Conservation (phyloP, 2,113 vertebrate species). For the Notothenia coriiceps region DNA sequence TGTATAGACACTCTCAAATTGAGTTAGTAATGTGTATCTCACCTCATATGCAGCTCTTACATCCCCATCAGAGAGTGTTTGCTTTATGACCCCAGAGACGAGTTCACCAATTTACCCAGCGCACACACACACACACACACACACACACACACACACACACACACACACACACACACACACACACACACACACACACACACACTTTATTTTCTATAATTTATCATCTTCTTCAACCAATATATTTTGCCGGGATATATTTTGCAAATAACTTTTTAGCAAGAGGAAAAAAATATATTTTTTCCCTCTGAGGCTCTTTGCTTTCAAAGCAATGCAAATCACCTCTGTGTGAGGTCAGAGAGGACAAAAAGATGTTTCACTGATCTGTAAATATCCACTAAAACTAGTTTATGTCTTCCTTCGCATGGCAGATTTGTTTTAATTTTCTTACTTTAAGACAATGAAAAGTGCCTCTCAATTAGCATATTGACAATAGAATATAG, state of each 20-base stretch:
- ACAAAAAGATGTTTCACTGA: conserved; percentile 3
- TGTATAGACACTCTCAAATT: conserved; percentile 43
- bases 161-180: background rate
- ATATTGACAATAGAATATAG: background rate
- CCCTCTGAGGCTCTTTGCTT: background rate
- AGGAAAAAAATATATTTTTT: background rate
- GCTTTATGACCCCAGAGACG: conserved; percentile 35
- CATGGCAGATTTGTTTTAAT: background rate
- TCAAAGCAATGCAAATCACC: conserved; percentile 9
- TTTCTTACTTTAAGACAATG: background rate
- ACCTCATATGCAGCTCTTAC: conserved; percentile 62
- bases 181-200: background rate
- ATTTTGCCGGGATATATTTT: background rate
- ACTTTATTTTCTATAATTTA: background rate
- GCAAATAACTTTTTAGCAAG: conserved; percentile 19
- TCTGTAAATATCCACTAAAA: conserved; percentile 9
- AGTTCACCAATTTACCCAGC: conserved; percentile 14
- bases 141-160: background rate
- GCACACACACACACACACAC: background rate
- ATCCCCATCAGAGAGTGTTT: conserved; percentile 61
- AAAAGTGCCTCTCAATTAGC: background rate
- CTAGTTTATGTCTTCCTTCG: background rate
- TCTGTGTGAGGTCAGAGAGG: conserved; percentile 9
- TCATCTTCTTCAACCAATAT: background rate
- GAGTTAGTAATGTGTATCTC: conserved; percentile 54